Evolutionary conservation across 2,797 vertebrate species (phyloP).

Genomic region (Pseudomugil tenellus): DNA sequence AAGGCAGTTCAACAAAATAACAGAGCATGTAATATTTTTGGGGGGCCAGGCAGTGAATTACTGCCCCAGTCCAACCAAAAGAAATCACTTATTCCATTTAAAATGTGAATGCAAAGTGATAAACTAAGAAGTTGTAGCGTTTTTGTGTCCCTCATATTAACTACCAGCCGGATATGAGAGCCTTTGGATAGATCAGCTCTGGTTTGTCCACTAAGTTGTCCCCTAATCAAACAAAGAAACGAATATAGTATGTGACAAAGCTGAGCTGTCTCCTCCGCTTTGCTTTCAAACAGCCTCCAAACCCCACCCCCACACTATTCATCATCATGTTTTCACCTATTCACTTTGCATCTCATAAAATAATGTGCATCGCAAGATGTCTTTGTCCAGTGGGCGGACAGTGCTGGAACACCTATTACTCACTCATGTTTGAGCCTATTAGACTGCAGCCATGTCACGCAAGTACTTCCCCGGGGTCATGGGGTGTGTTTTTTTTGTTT

Average conservation of each 20-base stretch:
- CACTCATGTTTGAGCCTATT: slow-evolving; percentile 69
- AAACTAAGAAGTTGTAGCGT: slow-evolving; percentile 10
- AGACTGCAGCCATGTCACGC: slow-evolving; percentile 67
- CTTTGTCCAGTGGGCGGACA: slow-evolving; percentile 72
- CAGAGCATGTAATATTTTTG: too few relatives aligned
- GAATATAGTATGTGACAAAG: slow-evolving; percentile 70
- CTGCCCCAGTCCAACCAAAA: neutral
- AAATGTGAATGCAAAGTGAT: slow-evolving; percentile 1
- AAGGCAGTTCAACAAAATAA: too few relatives aligned
- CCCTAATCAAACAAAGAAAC: slow-evolving; percentile 63
- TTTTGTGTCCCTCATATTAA: slow-evolving; percentile 41
- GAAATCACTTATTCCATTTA: neutral
- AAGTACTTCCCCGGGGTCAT: slow-evolving; percentile 52
- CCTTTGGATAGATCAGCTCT: slow-evolving; percentile 58
- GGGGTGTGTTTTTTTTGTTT: neutral
- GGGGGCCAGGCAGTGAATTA: neutral
- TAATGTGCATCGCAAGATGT: slow-evolving; percentile 69
- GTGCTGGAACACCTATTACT: slow-evolving; percentile 74
- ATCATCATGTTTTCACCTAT: slow-evolving; percentile 72
- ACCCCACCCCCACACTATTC: slow-evolving; percentile 37
- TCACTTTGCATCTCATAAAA: slow-evolving; percentile 69
- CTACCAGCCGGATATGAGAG: slow-evolving; percentile 44
- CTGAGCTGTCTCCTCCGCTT: slow-evolving; percentile 66
- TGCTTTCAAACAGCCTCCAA: slow-evolving; percentile 51
- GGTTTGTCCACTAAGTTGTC: slow-evolving; percentile 61